Base-by-base conservation (phyloP, 2,888 invertebrate species). In the Punctoribates punctum region DNA sequence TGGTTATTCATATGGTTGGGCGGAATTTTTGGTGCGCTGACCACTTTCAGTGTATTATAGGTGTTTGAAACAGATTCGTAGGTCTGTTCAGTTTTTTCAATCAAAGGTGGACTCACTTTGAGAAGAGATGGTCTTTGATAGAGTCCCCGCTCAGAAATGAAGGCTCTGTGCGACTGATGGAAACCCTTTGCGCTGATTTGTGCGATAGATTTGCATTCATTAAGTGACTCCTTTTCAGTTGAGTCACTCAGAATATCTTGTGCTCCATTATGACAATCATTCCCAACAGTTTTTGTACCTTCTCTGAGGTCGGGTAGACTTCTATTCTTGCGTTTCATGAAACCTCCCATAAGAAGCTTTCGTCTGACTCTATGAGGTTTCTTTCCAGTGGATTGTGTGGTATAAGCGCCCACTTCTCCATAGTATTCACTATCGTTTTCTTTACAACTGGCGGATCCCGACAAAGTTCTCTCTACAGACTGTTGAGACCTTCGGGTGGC, bases 281-380 rank as follows among this genome's bases (percentile, higher is more conserved):
- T 42, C 27, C 38, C 48, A 65, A 77, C 75, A 48, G 77, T 74
- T 20, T 73, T 78, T 76, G 54, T 90, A 0, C 90, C 90, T 83
- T 94, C 94, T 0, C 94, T 90, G 73, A 94, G 85, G 85, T 94
- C 94, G 0, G 94, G 94, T 92, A 94, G 92, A 75, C 93, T 93
- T 79, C 94, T 87, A 82, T 94, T 94, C 83, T 94, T 94, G 42
- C 94, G 87, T 78, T 91, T 88, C 74, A 94, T 93, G 74, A 94
- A 85, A 1, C 94, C 94, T 17, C 94, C 94, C 93, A 94, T 94
- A 9, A 94, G 83, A 3, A 94, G 84, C 83, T 94, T 94, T 81
- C 94, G 87, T 38, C 94, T 86, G 67, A 94, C 92, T 85, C 94
- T 94, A 82, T 94, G 94, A 82, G 94, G 94, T 80, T 94, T 94